Evolutionary conservation across 2,888 invertebrate species (phyloP).

Genomic region (Tubulanus polymorphus): DNA sequence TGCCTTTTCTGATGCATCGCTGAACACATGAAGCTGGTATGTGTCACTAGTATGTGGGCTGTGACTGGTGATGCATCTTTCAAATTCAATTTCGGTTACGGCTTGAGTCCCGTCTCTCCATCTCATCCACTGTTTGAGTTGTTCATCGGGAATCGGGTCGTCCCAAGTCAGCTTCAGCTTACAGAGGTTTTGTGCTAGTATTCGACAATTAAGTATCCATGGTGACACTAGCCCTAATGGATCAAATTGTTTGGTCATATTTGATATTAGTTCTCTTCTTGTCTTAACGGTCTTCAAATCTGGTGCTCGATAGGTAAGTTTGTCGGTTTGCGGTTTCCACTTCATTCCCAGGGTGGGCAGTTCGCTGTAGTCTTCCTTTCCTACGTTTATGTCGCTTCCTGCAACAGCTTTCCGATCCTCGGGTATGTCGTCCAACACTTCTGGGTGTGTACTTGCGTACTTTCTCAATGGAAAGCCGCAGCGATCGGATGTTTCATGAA

Average conservation of each 20-base stretch:
- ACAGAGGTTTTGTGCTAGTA: background rate
- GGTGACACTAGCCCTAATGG: background rate
- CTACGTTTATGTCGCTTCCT: background rate
- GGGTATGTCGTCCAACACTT: background rate
- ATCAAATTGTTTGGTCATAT: background rate
- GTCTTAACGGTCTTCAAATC: background rate
- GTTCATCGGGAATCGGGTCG: background rate
- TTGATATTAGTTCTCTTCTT: background rate
- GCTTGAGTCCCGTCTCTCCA: background rate
- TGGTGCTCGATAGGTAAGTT: background rate
- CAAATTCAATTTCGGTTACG: background rate
- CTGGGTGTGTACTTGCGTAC: background rate
- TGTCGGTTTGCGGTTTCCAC: background rate
- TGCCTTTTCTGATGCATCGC: background rate
- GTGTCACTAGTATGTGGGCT: background rate
- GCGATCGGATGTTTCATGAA: background rate
- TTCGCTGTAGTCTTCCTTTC: background rate
- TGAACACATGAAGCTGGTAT: background rate
- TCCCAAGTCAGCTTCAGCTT: background rate
- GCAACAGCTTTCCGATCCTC: background rate
- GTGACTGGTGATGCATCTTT: background rate
- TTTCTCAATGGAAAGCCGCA: background rate
- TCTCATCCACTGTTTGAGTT: background rate
- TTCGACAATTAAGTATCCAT: background rate
- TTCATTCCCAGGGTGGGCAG: background rate